Conservation (phyloP, 2,888 invertebrate species). For the Sinohyriopsis cumingii region DNA sequence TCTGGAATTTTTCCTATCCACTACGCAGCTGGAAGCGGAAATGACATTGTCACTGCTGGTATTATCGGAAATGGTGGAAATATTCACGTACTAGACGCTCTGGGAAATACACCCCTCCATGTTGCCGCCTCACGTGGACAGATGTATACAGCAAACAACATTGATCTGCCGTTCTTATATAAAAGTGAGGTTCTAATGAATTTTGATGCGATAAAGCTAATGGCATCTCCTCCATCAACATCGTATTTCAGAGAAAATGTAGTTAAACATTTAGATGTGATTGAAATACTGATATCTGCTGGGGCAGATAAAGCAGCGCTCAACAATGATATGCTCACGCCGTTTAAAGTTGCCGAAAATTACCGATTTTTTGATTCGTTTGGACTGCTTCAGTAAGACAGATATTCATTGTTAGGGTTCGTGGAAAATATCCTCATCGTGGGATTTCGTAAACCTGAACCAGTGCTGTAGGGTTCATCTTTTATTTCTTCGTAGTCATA, state of each 20-base stretch:
- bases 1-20: conserved; percentile 10
- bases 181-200: conserved; percentile 6
- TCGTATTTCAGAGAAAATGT: not conserved
- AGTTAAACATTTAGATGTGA: conserved; percentile 3
- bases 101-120: conserved; percentile 15
- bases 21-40: conserved; percentile 10
- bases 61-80: conserved; percentile 4
- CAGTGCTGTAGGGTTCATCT: too few species aligned
- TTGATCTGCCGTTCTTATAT: conserved; percentile 3
- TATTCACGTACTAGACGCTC: conserved; percentile 5
- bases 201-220: conserved; percentile 8
- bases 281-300: conserved; percentile 7
- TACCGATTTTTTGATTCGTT: not conserved
- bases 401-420: too few species aligned
- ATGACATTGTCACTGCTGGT: not conserved
- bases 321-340: conserved; percentile 5
- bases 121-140: conserved; percentile 13
- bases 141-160: conserved; percentile 9
- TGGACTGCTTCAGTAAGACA: too few species aligned
- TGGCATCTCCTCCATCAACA: conserved; percentile 3
- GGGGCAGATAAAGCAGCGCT: conserved; percentile 8
- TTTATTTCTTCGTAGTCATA: too few species aligned
- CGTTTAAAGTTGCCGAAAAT: conserved; percentile 6
- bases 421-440: too few species aligned
- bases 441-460: too few species aligned